Evolutionary conservation across 2,797 vertebrate species (phyloP).

Genomic region (Lerista edwardsae): DNA sequence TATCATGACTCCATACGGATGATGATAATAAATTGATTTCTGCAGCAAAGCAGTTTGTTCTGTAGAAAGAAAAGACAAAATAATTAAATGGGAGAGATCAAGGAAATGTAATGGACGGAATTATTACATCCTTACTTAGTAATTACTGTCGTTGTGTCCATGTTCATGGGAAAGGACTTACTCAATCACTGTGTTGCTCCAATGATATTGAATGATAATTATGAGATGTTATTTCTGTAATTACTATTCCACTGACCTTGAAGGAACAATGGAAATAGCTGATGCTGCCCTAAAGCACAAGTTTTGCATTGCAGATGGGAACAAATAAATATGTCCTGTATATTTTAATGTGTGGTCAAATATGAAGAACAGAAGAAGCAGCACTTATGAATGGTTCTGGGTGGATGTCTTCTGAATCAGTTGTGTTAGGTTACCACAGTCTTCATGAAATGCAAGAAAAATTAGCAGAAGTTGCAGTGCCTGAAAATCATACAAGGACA

Average conservation of each 20-base stretch:
- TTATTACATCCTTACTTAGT: constrained; percentile 26
- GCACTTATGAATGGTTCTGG: not conserved
- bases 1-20: not conserved
- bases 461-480: not conserved
- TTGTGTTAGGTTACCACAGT: not conserved
- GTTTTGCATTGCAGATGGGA: not conserved
- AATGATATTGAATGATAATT: constrained; percentile 36
- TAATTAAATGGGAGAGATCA: constrained; percentile 35
- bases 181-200: constrained; percentile 5
- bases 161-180: constrained; percentile 23
- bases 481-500: too few relatives aligned
- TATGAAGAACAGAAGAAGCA: constrained; percentile 22
- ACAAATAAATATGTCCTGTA: not conserved
- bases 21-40: constrained; percentile 27
- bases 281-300: constrained; percentile 6
- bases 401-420: not conserved
- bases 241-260: constrained; percentile 29
- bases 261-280: constrained; percentile 12
- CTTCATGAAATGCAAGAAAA: not conserved
- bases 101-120: constrained; percentile 24
- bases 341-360: not conserved
- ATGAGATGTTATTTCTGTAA: not conserved
- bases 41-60: not conserved
- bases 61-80: constrained; percentile 30
- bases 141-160: constrained; percentile 22